phyloP scores from a whole-genome alignment of 2,888 invertebrate species.

The Augiades crinisus region DNA sequence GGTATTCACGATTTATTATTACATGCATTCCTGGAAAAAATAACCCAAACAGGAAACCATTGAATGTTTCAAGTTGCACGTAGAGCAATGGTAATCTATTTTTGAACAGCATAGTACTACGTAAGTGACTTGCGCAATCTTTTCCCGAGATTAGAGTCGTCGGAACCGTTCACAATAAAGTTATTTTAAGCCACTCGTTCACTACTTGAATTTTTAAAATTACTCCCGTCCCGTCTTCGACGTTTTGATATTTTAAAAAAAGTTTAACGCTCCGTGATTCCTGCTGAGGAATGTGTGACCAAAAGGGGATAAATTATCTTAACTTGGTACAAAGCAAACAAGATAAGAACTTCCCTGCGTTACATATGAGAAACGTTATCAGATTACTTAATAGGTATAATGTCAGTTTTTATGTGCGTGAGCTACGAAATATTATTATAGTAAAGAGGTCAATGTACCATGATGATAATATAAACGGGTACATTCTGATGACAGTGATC shows the following conservation, averaged over 20 bases:
- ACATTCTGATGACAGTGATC: conserved; percentile 70
- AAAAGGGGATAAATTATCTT: conserved; percentile 34
- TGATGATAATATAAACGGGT: conserved; percentile 60
- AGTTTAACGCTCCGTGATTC: conserved; percentile 1
- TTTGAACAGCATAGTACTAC: conserved; percentile 20
- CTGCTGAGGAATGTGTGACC: conserved; percentile 29
- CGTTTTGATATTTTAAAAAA: conserved; percentile 23
- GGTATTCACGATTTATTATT: conserved; percentile 5
- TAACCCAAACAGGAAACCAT: conserved; percentile 30
- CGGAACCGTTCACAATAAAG: neutral
- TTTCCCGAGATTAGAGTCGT: neutral
- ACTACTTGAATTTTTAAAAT: neutral
- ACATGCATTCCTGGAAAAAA: conserved; percentile 3
- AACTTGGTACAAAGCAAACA: conserved; percentile 55
- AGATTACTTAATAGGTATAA: conserved; percentile 48
- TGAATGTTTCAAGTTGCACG: conserved; percentile 28
- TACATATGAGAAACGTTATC: conserved; percentile 56
- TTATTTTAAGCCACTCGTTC: neutral
- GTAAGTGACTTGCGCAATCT: conserved; percentile 21
- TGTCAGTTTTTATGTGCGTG: conserved; percentile 52
- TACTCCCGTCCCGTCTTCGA: neutral
- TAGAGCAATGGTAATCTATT: conserved; percentile 26
- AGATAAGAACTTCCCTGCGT: conserved; percentile 53
- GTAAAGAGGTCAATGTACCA: conserved; percentile 68
- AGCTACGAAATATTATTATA: conserved; percentile 48